Evolutionary conservation across 2,888 invertebrate species (phyloP).

Genomic region (Liodrosophila aerea): DNA sequence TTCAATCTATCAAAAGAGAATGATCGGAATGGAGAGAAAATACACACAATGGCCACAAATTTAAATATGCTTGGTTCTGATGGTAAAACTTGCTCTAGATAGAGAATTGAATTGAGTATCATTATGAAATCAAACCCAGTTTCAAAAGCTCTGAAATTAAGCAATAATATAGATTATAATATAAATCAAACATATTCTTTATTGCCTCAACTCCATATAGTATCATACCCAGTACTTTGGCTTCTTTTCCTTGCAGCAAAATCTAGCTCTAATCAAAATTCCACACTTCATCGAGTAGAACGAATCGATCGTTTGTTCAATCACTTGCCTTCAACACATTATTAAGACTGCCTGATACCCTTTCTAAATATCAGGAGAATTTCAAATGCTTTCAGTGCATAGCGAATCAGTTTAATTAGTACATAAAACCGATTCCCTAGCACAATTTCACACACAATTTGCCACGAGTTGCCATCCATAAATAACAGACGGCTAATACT

Average conservation of each 20-base stretch:
- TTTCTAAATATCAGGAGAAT: conserved; percentile 14
- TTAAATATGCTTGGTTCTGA: background rate
- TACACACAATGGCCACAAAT: background rate
- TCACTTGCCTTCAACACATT: conserved; percentile 41
- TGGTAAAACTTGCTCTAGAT: too few relatives aligned
- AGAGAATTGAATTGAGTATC: too few relatives aligned
- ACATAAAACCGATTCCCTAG: conserved; percentile 24
- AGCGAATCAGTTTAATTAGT: conserved; percentile 61
- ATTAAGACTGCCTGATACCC: conserved; percentile 18
- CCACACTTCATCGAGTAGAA: conserved; percentile 25
- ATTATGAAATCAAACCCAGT: too few relatives aligned
- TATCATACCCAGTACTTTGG: too few relatives aligned
- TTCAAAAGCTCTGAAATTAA: too few relatives aligned
- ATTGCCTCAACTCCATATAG: too few relatives aligned
- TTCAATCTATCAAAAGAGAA: conserved; percentile 15
- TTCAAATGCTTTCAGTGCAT: conserved; percentile 13
- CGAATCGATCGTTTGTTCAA: conserved; percentile 23
- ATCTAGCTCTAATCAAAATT: conserved; percentile 25
- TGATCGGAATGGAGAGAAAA: background rate
- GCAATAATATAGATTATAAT: too few relatives aligned
- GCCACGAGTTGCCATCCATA: background rate
- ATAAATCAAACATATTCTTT: too few relatives aligned
- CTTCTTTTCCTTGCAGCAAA: too few relatives aligned
- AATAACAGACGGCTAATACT: too few relatives aligned
- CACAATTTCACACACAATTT: conserved; percentile 49